These are phyloP conservation scores for Hiodon alosoides DNA, from an alignment of 2,113 vertebrate species.

Conservation along the genomic window DNA sequence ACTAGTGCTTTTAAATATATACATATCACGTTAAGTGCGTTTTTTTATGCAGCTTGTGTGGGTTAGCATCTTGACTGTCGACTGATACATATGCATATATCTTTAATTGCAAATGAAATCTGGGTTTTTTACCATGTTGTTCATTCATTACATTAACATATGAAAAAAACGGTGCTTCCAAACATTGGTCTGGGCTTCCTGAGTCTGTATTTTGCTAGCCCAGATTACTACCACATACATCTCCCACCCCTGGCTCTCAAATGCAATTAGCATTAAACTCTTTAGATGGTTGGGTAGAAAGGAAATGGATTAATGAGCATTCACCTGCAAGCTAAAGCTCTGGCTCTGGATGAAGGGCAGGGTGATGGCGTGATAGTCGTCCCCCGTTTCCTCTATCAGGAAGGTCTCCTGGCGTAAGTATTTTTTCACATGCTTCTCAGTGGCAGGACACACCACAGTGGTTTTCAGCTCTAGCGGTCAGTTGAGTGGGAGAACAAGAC, in stretches of 20 bases:
- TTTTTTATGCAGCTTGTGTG: too few relatives aligned
- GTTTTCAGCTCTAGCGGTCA: slow-evolving; percentile 77
- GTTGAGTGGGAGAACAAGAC: too few relatives aligned
- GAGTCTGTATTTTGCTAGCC: too few relatives aligned
- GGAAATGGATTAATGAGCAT: neutral
- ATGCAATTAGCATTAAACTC: neutral
- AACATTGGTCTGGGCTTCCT: too few relatives aligned
- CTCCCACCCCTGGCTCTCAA: neutral
- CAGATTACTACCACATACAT: too few relatives aligned
- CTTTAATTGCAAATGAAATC: too few relatives aligned
- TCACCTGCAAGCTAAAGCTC: slow-evolving; percentile 86
- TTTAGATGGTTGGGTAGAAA: neutral
- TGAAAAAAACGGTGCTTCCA: too few relatives aligned
- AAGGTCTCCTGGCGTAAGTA: slow-evolving; percentile 74
- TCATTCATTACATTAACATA: too few relatives aligned
- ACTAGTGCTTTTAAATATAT: neutral
- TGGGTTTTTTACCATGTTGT: too few relatives aligned
- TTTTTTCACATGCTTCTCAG: slow-evolving; percentile 87
- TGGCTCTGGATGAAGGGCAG: slow-evolving; percentile 78
- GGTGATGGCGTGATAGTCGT: slow-evolving; percentile 74
- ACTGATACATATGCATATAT: too few relatives aligned
- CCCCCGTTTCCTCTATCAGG: slow-evolving; percentile 74
- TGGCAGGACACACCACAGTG: slow-evolving; percentile 84
- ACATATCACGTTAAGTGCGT: neutral
- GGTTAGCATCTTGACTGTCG: too few relatives aligned